phyloP scores from a whole-genome alignment of 2,113 vertebrate species.

The Dromiciops gliroides region DNA sequence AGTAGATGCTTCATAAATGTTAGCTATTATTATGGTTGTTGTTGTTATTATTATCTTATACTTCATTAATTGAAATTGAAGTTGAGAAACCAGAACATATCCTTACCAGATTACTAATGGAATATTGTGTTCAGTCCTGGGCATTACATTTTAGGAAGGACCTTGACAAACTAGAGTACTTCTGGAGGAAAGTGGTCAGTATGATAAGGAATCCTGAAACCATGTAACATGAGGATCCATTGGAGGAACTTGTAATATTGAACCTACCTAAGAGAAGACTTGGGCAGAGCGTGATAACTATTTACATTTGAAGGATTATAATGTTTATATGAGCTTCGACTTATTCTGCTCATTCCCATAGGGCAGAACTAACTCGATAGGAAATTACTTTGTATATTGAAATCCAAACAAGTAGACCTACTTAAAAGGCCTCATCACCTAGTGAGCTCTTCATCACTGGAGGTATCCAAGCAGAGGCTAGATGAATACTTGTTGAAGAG shows the following conservation, averaged over 20 bases:
- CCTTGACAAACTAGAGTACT: neutral
- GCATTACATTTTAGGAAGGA: neutral
- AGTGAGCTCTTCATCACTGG: neutral
- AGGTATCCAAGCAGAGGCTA: neutral
- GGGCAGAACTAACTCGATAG: neutral
- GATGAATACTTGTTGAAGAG: neutral
- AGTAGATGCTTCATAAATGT: neutral
- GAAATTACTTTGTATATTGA: neutral
- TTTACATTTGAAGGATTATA: neutral
- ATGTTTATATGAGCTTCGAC: neutral
- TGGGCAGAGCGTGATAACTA: neutral
- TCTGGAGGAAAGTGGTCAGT: neutral
- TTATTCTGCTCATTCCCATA: neutral
- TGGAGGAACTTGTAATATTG: neutral
- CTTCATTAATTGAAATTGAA: neutral
- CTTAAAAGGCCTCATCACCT: neutral
- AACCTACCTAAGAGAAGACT: neutral
- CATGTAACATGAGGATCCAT: neutral
- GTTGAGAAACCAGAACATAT: neutral
- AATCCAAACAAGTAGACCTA: neutral
- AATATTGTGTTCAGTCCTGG: neutral
- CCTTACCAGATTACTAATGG: neutral
- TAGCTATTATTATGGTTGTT: neutral
- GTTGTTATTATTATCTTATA: neutral
- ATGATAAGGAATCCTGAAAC: neutral